These are phyloP conservation scores for Zaprionus ornatus DNA, from an alignment of 1,140 invertebrate species.

Conservation along the genomic window DNA sequence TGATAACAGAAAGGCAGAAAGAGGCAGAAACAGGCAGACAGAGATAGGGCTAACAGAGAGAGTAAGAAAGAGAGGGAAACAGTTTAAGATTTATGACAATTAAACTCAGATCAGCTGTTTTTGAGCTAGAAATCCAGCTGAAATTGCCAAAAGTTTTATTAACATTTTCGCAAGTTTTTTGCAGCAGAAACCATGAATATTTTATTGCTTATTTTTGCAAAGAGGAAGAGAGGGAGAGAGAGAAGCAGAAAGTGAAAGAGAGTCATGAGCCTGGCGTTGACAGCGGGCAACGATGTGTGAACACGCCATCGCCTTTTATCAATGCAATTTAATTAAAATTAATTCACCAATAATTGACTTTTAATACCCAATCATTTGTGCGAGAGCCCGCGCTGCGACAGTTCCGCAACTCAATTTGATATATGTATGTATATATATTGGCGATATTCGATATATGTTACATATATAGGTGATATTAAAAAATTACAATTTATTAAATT, in stretches of 20 bases:
- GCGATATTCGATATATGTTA: constrained; percentile 2
- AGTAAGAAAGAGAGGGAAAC: neutral
- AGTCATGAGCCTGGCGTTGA: constrained; percentile 19
- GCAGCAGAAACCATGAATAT: constrained; percentile 62
- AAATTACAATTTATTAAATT: constrained; percentile 62
- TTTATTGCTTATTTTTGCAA: constrained; percentile 59
- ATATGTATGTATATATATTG: neutral
- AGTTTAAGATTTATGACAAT: constrained; percentile 41
- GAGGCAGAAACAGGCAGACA: constrained; percentile 35
- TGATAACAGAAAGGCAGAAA: constrained; percentile 34
- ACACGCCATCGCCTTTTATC: constrained; percentile 57
- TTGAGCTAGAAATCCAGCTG: constrained; percentile 41
- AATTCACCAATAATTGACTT: constrained; percentile 76
- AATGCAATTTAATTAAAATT: constrained; percentile 77
- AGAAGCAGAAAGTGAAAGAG: neutral
- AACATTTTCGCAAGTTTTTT: constrained; percentile 61
- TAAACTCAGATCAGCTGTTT: constrained; percentile 56
- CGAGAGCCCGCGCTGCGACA: constrained; percentile 25
- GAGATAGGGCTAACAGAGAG: constrained; percentile 4
- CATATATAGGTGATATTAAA: constrained; percentile 54
- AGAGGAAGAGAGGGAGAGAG: neutral
- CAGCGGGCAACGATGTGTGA: constrained; percentile 58
- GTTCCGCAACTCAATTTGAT: constrained; percentile 12
- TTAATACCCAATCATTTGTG: constrained; percentile 78
- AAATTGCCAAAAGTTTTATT: constrained; percentile 59